phyloP scores from a whole-genome alignment of 2,888 invertebrate genomes.

The Parelbella ahira region DNA sequence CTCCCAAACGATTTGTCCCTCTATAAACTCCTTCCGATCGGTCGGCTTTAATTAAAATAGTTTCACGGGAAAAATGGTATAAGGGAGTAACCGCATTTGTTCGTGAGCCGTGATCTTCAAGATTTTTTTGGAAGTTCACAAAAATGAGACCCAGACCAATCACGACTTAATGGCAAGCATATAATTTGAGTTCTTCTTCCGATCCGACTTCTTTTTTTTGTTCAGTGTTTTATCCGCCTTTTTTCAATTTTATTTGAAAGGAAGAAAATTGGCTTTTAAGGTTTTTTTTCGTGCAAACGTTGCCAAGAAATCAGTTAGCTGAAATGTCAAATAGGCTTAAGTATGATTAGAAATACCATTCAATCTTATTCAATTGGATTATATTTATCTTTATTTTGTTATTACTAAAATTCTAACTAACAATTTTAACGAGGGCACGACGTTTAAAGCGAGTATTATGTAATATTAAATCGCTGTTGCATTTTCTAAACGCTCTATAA shows the following conservation, averaged over 20 bases:
- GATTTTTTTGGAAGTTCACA: conserved; percentile 29
- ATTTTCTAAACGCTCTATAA: not conserved
- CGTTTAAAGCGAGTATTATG: no score
- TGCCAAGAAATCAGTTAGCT: conserved; percentile 1
- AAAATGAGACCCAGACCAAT: conserved; percentile 34
- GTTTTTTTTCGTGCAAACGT: no score
- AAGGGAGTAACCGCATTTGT: conserved; percentile 49
- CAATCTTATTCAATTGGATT: not conserved
- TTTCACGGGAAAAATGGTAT: conserved; percentile 63
- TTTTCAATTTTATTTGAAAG: no score
- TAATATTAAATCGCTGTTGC: not conserved
- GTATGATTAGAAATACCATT: not conserved
- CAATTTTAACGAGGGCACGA: no score
- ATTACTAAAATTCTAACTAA: no score
- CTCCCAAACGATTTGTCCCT: conserved; percentile 57
- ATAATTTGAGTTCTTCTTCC: no score
- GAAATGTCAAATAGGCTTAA: not conserved
- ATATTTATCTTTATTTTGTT: not conserved
- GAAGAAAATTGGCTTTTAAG: no score
- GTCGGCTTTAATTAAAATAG: conserved; percentile 72
- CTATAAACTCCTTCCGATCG: conserved; percentile 67
- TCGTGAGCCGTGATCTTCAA: conserved; percentile 32
- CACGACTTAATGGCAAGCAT: conserved; percentile 29
- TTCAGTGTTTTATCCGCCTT: no score
- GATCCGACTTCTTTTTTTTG: no score